Evolutionary conservation across 2,888 invertebrate genomes (phyloP), one percentile per base, ranked within the genome.

Genomic region (Hirtodrosophila trivittata): DNA sequence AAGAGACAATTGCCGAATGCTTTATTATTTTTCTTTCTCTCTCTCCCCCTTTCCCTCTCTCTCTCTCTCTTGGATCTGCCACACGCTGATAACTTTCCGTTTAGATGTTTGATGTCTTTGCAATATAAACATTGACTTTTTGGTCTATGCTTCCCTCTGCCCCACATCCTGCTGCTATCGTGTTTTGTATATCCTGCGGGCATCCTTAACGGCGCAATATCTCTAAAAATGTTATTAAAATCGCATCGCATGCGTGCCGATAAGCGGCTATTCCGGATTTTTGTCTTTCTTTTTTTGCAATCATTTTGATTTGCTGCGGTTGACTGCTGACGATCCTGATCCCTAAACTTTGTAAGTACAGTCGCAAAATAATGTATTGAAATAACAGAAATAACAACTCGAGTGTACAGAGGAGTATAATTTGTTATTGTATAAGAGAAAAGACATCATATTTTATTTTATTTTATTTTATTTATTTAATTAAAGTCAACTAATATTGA

Each of bases 211-310:
- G 75, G 59, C 66, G 75, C 72, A 81, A 81, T 78, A 77, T 78
- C 66, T 66, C 64, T 62, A 41, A 70, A 70, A 80, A 75, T 68
- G 75, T 80, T 80, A 80, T 80, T 80, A 82, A 80, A 82, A 80
- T 78, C 73, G 82, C 78, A 64, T 70, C 38, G 70, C 42, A 47
- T 47, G 59, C 78, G 74, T 66, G 65, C 71, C 71, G 82, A 73
- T 78, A 78, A 80, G 62, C 54, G 12, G 37, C 4, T 32, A 39
- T 21, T 18, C 26, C 12, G 54, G 45, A 38, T 63, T 66, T 50
- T 47, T 33, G 37, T 21, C 18, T 39, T 37, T 9, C 38, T 37
- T 21, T 52, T 60, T 68, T 54, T 51, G 68, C 76, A 65, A 74
- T 82, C 66, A 80, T 63, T 76, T 71, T 56, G 70, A 73, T 80